These are phyloP conservation scores for Ctenoplectra terminalis DNA, from an alignment of 1,140 invertebrate species.

Conservation along the genomic window DNA sequence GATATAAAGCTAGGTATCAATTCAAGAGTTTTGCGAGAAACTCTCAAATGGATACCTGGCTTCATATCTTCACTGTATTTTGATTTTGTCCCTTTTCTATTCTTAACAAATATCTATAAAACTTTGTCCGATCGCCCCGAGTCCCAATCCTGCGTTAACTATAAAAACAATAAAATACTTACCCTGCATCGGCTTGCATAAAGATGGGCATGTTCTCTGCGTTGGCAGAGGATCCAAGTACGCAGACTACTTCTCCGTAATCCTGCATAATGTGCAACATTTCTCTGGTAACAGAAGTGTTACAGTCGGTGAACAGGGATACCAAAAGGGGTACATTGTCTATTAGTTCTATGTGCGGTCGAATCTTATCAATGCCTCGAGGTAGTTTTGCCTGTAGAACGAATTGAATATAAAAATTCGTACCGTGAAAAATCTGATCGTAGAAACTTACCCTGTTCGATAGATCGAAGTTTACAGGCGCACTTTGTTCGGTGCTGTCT, in stretches of 20 bases:
- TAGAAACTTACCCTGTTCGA: constrained; percentile 90
- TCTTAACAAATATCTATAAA: too few relatives aligned
- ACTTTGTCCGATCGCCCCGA: too few relatives aligned
- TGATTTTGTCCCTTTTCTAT: too few relatives aligned
- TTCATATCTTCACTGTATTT: too few relatives aligned
- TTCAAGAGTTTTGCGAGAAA: too few relatives aligned
- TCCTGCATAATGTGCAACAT: constrained; percentile 99
- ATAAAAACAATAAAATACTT: constrained; percentile 58
- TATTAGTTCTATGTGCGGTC: constrained; percentile 96
- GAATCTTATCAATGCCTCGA: constrained; percentile 97
- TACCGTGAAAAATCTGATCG: not conserved
- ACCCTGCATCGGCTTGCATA: constrained; percentile 97
- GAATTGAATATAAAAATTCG: not conserved
- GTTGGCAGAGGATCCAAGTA: constrained; percentile 94
- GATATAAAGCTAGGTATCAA: too few relatives aligned
- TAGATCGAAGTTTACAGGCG: constrained; percentile 95
- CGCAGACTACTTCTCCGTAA: constrained; percentile 96
- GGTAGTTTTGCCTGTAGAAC: constrained; percentile 92
- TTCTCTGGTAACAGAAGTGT: constrained; percentile 91
- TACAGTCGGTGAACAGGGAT: constrained; percentile 98
- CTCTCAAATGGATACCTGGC: too few relatives aligned
- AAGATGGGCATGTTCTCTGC: constrained; percentile 95
- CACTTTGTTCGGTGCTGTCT: constrained; percentile 94
- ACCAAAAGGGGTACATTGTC: constrained; percentile 98
- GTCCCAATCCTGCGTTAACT: not conserved